phyloP scores from a whole-genome alignment of 2,797 vertebrate species.

The Acanthornis magna region DNA sequence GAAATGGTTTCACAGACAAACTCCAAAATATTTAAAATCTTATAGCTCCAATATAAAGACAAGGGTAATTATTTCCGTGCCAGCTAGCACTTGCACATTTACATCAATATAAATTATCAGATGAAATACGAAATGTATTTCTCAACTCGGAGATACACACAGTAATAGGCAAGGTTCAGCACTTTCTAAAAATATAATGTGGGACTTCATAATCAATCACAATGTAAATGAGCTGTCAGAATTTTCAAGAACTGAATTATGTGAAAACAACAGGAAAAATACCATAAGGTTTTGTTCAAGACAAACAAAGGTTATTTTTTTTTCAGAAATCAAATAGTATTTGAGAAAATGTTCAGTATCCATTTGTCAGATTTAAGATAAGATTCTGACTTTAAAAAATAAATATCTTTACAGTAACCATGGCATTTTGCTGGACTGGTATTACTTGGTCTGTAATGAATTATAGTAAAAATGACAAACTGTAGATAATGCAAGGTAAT shows the following conservation, averaged over 20 bases:
- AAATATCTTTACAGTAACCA: background rate
- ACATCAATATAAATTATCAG: background rate
- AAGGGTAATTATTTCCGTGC: background rate
- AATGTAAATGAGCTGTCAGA: background rate
- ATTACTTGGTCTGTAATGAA: background rate
- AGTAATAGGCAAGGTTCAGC: background rate
- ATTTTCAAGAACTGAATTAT: background rate
- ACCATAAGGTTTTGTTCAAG: background rate
- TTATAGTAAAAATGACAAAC: background rate
- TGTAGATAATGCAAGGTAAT: background rate
- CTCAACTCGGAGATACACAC: background rate
- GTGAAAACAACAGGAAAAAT: conserved; percentile 13
- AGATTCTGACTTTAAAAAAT: background rate
- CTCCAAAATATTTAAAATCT: background rate
- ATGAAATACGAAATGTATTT: background rate
- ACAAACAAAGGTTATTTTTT: background rate
- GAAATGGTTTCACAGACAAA: background rate
- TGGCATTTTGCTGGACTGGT: background rate
- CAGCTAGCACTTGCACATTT: background rate
- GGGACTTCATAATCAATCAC: background rate
- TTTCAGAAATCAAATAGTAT: background rate
- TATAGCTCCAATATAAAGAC: background rate
- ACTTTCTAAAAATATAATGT: background rate
- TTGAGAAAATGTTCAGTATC: background rate
- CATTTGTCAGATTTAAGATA: background rate